Percentiles rank a stretch among this genome's conserved stretches.
Conservation (phyloP, 2,888 invertebrate genomes). For the Leistus spinibarbis region DNA sequence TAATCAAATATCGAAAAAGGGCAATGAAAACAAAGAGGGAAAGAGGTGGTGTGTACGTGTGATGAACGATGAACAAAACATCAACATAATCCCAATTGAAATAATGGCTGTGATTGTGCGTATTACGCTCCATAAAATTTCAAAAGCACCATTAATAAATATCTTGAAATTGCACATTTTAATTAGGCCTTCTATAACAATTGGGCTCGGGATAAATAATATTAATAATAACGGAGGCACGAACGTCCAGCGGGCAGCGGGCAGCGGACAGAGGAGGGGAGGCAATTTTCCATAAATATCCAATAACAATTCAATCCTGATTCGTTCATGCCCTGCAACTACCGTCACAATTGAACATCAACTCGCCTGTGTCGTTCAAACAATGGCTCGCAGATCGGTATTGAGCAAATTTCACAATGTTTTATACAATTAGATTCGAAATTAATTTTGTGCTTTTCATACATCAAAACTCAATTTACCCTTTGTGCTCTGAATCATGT, state of each 20-base stretch:
- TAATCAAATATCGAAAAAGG: constrained; percentile 9
- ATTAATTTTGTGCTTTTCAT: background rate
- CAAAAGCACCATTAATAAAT: constrained; percentile 37
- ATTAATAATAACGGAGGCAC: background rate
- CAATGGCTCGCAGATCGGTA: background rate
- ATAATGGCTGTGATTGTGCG: constrained; percentile 35
- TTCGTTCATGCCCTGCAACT: constrained; percentile 12
- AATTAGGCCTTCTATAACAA: constrained; percentile 28
- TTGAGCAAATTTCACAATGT: background rate
- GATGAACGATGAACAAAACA: constrained; percentile 9
- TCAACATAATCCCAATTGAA: constrained; percentile 37
- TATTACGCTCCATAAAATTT: constrained; percentile 37
- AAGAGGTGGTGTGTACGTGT: background rate
- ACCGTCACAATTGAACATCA: constrained; percentile 2
- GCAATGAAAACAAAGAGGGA: background rate
- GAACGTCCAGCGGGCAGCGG: background rate
- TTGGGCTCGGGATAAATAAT: constrained; percentile 32
- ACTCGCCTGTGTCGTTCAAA: background rate
- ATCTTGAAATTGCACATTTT: constrained; percentile 39
- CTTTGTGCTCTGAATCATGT: background rate
- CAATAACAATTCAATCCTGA: constrained; percentile 28
- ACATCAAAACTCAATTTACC: background rate
- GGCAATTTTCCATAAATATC: constrained; percentile 35
- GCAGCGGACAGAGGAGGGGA: constrained; percentile 1
- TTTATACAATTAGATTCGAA: background rate